A percentile compares a stretch with the other conserved stretches of the same genome.
These are phyloP conservation scores for Darevskia mixta DNA, from an alignment of 2,797 vertebrate genomes.

Conservation along the genomic window DNA sequence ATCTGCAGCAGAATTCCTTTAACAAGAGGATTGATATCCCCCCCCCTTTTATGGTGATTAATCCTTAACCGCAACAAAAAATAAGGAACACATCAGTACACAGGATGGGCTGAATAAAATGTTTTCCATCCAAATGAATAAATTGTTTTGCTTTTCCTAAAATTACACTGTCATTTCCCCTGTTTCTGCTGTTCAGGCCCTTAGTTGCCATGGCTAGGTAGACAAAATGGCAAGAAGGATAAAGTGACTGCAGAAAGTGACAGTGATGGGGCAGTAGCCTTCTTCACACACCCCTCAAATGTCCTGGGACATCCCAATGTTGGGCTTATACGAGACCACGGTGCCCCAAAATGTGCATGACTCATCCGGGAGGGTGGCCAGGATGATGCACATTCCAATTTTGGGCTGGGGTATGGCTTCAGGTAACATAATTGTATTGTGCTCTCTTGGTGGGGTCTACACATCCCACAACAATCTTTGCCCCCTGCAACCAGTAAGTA, in stretches of 20 bases:
- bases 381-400: no score
- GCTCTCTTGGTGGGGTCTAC: no score
- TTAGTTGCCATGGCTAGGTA: neutral
- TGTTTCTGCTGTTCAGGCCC: neutral
- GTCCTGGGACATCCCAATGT: no score
- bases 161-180: neutral
- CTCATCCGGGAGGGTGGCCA: no score
- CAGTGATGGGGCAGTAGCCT: no score
- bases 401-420: no score
- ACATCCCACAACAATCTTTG: neutral
- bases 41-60: neutral
- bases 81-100: neutral
- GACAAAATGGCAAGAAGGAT: neutral
- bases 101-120: neutral
- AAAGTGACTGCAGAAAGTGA: no score
- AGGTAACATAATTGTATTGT: no score
- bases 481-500: neutral
- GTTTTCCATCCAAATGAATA: neutral
- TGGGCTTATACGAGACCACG: no score
- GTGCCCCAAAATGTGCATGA: no score
- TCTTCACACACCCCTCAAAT: no score
- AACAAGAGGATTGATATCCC: slow-evolving; percentile 39
- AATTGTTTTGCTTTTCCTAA: neutral
- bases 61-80: slow-evolving; percentile 2
- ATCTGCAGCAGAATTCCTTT: slow-evolving; percentile 24